Conservation (phyloP, 2,113 vertebrate genomes). For the Nymphicus hollandicus region DNA sequence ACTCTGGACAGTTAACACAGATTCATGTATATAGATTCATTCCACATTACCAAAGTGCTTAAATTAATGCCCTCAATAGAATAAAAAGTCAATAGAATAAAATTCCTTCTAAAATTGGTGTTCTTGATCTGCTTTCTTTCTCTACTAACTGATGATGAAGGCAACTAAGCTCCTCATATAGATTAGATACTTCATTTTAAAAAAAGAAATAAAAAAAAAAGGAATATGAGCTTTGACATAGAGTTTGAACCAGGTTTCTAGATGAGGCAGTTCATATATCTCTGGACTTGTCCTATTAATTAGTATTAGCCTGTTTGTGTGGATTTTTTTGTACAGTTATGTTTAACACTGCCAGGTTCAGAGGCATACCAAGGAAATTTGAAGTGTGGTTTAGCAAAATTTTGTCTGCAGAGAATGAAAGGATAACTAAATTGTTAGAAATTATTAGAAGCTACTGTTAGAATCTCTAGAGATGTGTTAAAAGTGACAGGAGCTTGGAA, state of each 20-base stretch:
- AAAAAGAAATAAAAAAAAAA: not conserved
- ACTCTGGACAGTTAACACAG: not conserved
- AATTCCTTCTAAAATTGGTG: not conserved
- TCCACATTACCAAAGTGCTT: not conserved
- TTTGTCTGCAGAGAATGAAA: not conserved
- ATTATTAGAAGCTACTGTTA: not conserved
- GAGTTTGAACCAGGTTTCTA: not conserved
- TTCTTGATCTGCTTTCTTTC: not conserved
- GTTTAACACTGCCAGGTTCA: not conserved
- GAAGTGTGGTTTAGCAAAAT: not conserved
- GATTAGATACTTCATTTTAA: not conserved
- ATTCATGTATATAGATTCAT: not conserved
- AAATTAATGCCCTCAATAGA: not conserved
- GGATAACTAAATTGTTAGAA: not conserved
- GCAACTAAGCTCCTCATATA: not conserved
- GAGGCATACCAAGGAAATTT: not conserved
- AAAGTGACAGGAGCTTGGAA: not conserved
- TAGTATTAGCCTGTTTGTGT: not conserved
- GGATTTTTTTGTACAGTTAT: not conserved
- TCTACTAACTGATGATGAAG: not conserved
- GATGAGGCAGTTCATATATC: not conserved
- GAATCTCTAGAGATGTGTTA: not conserved
- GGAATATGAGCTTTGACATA: not conserved
- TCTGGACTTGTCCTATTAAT: not conserved
- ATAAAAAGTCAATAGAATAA: not conserved